Base-by-base conservation (phyloP, 2,113 vertebrate genomes). In the Lichenostomus cassidix region DNA sequence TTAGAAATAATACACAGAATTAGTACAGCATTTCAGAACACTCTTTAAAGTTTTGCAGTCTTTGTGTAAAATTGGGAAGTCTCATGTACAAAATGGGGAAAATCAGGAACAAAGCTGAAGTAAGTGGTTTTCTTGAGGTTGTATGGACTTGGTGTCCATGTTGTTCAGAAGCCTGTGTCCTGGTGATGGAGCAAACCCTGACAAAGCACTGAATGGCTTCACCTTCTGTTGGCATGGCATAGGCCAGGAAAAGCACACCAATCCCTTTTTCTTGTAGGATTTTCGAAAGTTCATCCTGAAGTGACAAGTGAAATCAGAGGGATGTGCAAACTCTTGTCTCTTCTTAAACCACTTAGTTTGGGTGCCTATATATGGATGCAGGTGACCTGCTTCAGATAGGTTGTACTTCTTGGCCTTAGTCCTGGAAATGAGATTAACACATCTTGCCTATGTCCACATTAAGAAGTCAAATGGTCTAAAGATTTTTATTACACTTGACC, bases 371-470 rank as follows among this genome's bases (percentile, higher is more conserved):
- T 75, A 46, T 75, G 90, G 80, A 75, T 75, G 78, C 53, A 68
- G 71, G 35, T 83, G 76, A 75, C 75, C 58, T 94, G 23, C 70
- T 87, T 83, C 88, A 81, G 75, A 56, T 53, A 79, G 82, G 80
- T 87, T 78, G 56, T 67, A 64, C 14, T 0, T 44, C 75, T 89
- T 90, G 83, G 84, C 71, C 64, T 68, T 86, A 58, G 59, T 75
- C 81, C 56, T 88, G 87, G 87, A 88, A 95, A 92, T 68, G 39
- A 59, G 78, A 86, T 96, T 94, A 90, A 58, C 29, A 42, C 41
- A 60, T 63, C 50, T 94, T 84, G 64, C 49, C 29, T 60, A 5
- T 75, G 76, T 81, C 85, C 62, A 83, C 53, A 83, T 65, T 41
- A 85, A 56, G 62, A 64, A 85, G 68, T 91, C 79, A 88, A 82